Conservation (phyloP, 2,797 vertebrate species). For the Forpus xanthops region DNA sequence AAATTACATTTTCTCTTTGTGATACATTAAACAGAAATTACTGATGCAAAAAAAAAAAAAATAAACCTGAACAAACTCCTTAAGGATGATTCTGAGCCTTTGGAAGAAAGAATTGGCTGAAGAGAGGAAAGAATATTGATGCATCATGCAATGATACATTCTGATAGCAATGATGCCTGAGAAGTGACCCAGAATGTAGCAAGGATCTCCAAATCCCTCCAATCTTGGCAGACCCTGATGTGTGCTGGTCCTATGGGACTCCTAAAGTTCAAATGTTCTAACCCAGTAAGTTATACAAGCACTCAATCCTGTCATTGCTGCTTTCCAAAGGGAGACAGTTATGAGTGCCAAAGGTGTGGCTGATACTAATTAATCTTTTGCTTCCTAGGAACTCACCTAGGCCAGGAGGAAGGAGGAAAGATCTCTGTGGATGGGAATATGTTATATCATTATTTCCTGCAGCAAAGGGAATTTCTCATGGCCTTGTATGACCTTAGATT, state of each 20-base stretch:
- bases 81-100: not conserved
- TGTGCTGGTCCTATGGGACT: not conserved
- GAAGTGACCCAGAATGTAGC: not conserved
- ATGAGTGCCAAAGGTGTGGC: not conserved
- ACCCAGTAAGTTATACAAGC: not conserved
- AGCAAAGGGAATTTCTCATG: not conserved
- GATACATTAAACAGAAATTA: not conserved
- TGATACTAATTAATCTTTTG: not conserved
- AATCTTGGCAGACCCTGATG: rapidly evolving
- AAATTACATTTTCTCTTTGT: not conserved
- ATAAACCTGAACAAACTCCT: not conserved
- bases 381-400: not conserved
- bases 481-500: not conserved
- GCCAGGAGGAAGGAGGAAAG: not conserved
- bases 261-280: not conserved
- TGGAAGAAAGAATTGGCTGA: rapidly evolving
- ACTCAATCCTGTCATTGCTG: rapidly evolving
- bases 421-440: not conserved
- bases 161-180: not conserved
- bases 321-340: not conserved
- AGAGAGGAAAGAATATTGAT: not conserved
- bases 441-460: not conserved
- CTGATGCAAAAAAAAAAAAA: not conserved
- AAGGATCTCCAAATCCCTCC: not conserved
- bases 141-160: not conserved